Evolutionary conservation across 2,113 vertebrate genomes (phyloP), one percentile per base, ranked within the genome.

Genomic region (Falcunculus frontatus): DNA sequence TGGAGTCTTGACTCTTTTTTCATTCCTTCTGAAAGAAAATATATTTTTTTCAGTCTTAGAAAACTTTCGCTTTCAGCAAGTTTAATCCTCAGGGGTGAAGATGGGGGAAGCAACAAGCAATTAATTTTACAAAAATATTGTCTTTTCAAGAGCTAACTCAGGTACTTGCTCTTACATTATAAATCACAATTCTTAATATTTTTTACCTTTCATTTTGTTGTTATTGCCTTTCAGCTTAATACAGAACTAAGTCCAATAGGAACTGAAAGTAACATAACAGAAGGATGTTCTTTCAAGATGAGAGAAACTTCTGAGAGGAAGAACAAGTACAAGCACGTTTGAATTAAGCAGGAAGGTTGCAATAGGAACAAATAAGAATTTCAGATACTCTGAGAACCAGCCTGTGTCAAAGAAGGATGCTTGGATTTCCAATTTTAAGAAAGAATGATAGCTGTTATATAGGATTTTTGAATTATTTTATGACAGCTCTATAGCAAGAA

Each of bases 391-490:
- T 89, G 27, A 75, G 49, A 72, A 55, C 7, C 11, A 83, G 63
- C 10, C 39, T 63, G 14, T 83, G 41, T 69, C 63, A 47, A 13
- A 95, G 67, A 79, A 87, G 37, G 55, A 60, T 73, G 64, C 63
- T 74, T 91, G 59, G 16, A 22, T 93, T 91, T 76, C 56, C 41
- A 90, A 86, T 89, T 94, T 92, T 88, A 91, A 72, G 64, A 68
- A 89, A 81, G 89, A 93, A 67, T 53, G 50, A 81, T 80, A 89
- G 55, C 41, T 94, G 35, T 44, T 79, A 39, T 70, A 79, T 79
- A 72, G 44, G 35, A 83, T 70, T 90, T 95, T 85, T 80, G 29
- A 89, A 86, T 89, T 94, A 87, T 87, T 84, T 96, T 93, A 60
- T 90, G 56, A 57, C 73, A 93, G 84, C 70, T 84, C 35, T 84